These are phyloP conservation scores for Semicossyphus pulcher DNA, from an alignment of 2,113 vertebrate genomes.

Conservation along the genomic window DNA sequence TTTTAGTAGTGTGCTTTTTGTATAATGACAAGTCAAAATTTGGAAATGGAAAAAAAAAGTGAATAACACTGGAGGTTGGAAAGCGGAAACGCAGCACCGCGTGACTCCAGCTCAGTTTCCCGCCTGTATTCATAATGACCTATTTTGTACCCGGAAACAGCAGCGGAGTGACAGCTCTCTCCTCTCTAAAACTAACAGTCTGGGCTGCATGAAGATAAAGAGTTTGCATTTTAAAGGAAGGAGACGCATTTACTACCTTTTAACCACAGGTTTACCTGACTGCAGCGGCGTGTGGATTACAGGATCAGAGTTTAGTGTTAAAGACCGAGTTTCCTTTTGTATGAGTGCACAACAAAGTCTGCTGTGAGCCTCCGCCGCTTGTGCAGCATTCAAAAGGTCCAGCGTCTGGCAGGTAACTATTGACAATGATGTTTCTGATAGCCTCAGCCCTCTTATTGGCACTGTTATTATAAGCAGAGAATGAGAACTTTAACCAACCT, in stretches of 20 bases:
- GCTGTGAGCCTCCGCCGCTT: slow-evolving; percentile 1
- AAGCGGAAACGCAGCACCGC: slow-evolving; percentile 34
- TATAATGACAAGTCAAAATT: no score
- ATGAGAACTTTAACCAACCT: no score
- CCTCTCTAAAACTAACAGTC: accelerated
- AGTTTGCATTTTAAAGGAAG: not conserved
- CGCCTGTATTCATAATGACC: slow-evolving; percentile 51
- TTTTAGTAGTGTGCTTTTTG: no score
- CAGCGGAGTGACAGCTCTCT: slow-evolving; percentile 45
- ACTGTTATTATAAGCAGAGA: not conserved
- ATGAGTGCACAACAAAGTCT: slow-evolving; percentile 3
- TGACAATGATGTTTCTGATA: not conserved
- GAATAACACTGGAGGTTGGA: no score
- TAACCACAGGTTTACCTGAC: not conserved
- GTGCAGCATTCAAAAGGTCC: slow-evolving; percentile 34
- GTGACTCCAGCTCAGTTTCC: slow-evolving; percentile 52
- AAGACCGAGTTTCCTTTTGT: not conserved
- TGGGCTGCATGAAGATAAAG: not conserved
- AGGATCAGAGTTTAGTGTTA: not conserved
- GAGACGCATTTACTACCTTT: not conserved
- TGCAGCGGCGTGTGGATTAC: not conserved
- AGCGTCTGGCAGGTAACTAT: slow-evolving; percentile 60
- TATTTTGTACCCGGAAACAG: slow-evolving; percentile 40
- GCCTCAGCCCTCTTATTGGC: no score
- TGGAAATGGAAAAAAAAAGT: no score